Evolutionary conservation across 2,888 invertebrate species (phyloP), one percentile per base, ranked within the genome.

Genomic region (Chaetogeoica ovagalla): DNA sequence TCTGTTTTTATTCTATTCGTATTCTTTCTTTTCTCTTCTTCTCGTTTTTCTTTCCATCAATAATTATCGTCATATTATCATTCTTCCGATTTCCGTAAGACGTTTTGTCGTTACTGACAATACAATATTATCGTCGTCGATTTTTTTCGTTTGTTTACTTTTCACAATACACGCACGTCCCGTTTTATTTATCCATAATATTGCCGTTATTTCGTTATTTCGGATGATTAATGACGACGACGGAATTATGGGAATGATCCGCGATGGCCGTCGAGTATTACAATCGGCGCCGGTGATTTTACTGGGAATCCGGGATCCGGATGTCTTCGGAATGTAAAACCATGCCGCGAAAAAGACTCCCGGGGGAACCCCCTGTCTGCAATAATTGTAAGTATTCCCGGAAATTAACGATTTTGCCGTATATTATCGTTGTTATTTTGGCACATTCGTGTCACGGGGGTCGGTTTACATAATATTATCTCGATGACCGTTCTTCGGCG

Each of bases 251-350:
- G 66, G 23, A 11, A 48, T 48, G 48, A 59, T 57, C 48, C 7
- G 39, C 13, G 23, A n/a, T n/a, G n/a, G 17, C 52, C 48, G 23
- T 39, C 60, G 52, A n/a, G 21, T 15, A 69, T 69, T 2, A 52
- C 23, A 1, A 30, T 4, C n/a, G 30, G 6, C 23, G 39, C 23
- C 55, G 0, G 39, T n/a, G 63, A 63, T 57, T 39, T 55, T n/a
- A 9, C 15, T 43, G 65, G 23, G 23, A 63, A 65, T 79, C 79
- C 79, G 79, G 71, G 55, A 63, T 71, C 71, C 79, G 79, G 79
- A 79, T 57, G 79, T 79, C 79, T 71, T 63, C 57, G 71, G 71
- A 71, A 79, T 79, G 79, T 79, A 43, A 79, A 57, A 71, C 39
- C 23, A 79, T 79, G 79, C 65, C 55, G 19, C 79, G 79, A 65